phyloP scores from a whole-genome alignment of 2,113 vertebrate species.

The Climacteris rufus region DNA sequence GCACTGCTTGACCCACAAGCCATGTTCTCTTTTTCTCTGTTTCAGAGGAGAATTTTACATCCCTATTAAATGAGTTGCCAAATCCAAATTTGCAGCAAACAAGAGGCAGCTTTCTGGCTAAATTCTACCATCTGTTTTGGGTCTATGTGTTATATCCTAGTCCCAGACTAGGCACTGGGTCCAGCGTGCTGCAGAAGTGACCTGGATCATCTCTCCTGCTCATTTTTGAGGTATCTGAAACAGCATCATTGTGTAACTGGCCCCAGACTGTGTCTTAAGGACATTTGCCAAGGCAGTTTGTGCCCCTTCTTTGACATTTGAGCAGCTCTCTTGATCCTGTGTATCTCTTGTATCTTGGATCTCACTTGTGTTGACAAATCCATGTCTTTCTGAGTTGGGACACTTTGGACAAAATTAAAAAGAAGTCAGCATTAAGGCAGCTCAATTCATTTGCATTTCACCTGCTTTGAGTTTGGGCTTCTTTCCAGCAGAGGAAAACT shows the following conservation, averaged over 20 bases:
- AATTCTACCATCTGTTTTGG: neutral
- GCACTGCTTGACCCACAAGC: neutral
- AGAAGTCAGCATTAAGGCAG: neutral
- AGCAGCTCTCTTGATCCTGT: neutral
- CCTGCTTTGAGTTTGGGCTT: neutral
- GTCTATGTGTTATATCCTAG: neutral
- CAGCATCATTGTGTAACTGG: neutral
- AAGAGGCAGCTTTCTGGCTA: neutral
- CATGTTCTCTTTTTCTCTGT: neutral
- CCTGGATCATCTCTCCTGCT: neutral
- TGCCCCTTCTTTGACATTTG: neutral
- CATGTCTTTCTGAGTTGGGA: neutral
- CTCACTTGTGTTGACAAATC: neutral
- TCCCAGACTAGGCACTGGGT: neutral
- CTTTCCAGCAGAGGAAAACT: neutral
- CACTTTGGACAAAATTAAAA: neutral
- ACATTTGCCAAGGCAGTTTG: neutral
- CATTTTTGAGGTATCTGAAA: neutral
- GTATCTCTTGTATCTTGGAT: neutral
- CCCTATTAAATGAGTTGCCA: neutral
- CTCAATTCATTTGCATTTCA: neutral
- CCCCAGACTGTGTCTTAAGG: neutral
- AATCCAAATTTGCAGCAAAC: neutral
- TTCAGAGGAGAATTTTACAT: neutral
- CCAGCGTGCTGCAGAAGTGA: neutral